Evolutionary conservation across 2,888 invertebrate species (phyloP), one percentile per base, ranked within the genome.

Genomic region (Blera fallax): DNA sequence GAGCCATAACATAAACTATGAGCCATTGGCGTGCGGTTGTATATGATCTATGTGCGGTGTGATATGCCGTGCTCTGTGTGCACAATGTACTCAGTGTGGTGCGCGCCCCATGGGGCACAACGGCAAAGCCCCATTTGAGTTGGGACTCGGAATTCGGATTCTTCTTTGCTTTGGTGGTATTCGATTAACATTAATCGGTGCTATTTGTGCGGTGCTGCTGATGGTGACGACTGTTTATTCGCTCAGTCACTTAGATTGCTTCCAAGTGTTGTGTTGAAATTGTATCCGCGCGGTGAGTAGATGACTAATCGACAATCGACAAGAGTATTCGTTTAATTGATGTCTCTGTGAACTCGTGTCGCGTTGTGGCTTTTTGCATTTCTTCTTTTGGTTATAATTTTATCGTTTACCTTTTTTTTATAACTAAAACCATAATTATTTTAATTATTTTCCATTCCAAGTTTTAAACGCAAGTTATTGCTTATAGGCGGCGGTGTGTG

Each of bases 181-280:
- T 76, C 48, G 77, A 70, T 82, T 77, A 45, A 50, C 50, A 65
- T 34, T 24, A 40, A 62, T 62, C 56, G 32, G 32, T 48, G 5
- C 24, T 65, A n/a, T n/a, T n/a, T 70, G 16, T 45, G 48, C 43
- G 65, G 60, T 74, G 81, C 67, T 77, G 65, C 29, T 11, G 70
- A 64, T 73, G 67, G 84, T 79, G 76, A 65, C 65, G 48, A 76
- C 48, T 85, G 76, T 72, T 85, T 81, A 65, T 72, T 52, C 65
- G 67, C 52, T 85, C 85, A 85, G 81, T 85, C 85, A 77, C 72
- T 76, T 62, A 72, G 81, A 81, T 81, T 65, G 81, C 81, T 81
- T 81, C 81, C 81, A 80, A 85, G 81, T 81, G 76, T 77, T 65
- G 50, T 50, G 85, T 81, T 81, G 76, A 72, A 85, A 76, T 85